phyloP scores from a whole-genome alignment of 2,113 vertebrate species.

The Fregetta grallaria region DNA sequence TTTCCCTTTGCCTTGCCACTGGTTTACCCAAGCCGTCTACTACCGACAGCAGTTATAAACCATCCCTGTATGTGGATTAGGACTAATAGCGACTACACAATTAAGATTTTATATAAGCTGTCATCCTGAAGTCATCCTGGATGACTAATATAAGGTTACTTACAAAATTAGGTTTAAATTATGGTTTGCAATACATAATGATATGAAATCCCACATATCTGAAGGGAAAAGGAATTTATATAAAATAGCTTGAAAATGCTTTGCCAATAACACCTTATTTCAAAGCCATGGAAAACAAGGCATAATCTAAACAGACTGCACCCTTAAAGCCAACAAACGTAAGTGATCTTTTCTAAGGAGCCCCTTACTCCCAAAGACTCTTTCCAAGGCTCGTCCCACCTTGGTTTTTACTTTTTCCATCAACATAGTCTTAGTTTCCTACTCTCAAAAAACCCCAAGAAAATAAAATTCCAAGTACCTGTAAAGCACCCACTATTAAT shows the following conservation, averaged over 20 bases:
- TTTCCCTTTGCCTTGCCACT: not conserved
- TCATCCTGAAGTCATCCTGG: not conserved
- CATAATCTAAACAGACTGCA: not conserved
- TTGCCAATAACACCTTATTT: not conserved
- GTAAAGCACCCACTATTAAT: not conserved
- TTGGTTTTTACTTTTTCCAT: not conserved
- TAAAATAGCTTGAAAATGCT: not conserved
- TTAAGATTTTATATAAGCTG: not conserved
- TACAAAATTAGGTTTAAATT: not conserved
- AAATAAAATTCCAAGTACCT: not conserved
- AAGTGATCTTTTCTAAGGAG: not conserved
- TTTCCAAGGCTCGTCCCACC: not conserved
- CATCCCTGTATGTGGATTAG: not conserved
- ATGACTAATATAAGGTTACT: not conserved
- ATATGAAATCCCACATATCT: not conserved
- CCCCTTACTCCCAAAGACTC: not conserved
- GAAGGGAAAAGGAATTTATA: not conserved
- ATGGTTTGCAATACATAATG: not conserved
- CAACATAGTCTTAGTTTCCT: not conserved
- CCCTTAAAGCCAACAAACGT: not conserved
- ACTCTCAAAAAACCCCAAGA: not conserved
- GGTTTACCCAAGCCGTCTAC: accelerated
- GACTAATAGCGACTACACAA: not conserved
- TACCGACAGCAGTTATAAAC: not conserved
- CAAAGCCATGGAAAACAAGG: not conserved